These are phyloP conservation scores for Bugula neritina DNA, from an alignment of 2,888 invertebrate genomes.

Conservation along the genomic window DNA sequence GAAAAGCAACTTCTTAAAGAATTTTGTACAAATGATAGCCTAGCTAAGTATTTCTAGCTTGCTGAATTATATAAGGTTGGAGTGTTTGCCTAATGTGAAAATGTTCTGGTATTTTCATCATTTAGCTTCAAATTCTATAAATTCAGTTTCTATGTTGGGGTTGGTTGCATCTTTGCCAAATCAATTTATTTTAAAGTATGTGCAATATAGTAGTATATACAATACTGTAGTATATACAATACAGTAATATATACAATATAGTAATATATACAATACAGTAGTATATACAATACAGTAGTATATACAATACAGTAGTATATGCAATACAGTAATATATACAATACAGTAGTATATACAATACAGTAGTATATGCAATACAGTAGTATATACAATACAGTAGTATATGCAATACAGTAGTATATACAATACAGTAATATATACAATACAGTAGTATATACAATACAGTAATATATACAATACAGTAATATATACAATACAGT, in stretches of 20 bases:
- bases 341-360: neutral
- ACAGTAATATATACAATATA: neutral
- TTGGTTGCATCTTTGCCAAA: too few species aligned
- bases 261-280: neutral
- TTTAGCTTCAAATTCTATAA: too few species aligned
- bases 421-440: neutral
- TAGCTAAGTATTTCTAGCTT: too few species aligned
- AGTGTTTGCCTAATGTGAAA: too few species aligned
- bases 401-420: neutral
- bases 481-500: neutral
- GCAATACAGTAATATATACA: neutral
- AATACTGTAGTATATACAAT: neutral
- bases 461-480: neutral
- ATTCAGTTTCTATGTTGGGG: too few species aligned
- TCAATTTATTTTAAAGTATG: too few species aligned
- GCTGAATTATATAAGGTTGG: too few species aligned
- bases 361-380: neutral
- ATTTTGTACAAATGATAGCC: too few species aligned
- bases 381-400: neutral
- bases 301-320: constrained; percentile 24
- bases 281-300: neutral
- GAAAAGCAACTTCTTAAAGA: too few species aligned
- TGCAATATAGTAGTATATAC: neutral
- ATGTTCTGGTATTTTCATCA: too few species aligned
- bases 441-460: neutral